Evolutionary conservation across 2,888 invertebrate genomes (phyloP).

Genomic region (Acanthosepion pharaonis): DNA sequence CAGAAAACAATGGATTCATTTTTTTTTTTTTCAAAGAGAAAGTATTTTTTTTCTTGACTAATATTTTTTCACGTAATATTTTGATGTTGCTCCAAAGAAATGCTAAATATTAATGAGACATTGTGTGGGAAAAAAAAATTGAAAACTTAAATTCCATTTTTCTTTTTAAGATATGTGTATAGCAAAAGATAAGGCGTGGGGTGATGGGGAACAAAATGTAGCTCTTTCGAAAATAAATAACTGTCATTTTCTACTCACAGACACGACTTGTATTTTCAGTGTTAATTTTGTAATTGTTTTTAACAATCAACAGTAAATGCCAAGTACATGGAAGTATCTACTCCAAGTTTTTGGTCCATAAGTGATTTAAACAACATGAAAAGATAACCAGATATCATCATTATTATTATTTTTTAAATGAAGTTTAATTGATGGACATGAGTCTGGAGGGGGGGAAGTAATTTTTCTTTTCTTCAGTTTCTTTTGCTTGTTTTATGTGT

Average conservation of each 20-base stretch:
- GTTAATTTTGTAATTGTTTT: background rate
- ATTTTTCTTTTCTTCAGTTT: background rate
- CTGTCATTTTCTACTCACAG: background rate
- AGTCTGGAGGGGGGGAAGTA: background rate
- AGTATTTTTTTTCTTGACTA: too few relatives aligned
- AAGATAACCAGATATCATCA: background rate
- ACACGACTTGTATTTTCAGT: background rate
- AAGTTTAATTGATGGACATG: constrained; percentile 22
- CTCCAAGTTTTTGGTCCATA: background rate
- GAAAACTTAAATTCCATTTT: constrained; percentile 22
- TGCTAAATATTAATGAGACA: background rate
- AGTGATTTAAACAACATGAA: background rate
- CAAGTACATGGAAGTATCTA: background rate
- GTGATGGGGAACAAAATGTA: background rate
- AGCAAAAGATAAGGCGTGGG: background rate
- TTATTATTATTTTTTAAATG: background rate
- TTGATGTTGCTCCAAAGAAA: background rate
- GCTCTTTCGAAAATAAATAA: background rate
- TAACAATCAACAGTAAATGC: background rate
- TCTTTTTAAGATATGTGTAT: background rate
- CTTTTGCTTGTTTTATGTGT: constrained; percentile 2
- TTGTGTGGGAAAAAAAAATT: background rate
- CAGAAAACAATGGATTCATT: background rate
- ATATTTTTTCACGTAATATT: background rate
- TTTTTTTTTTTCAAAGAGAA: background rate